Percentiles rank a stretch among this genome's conserved stretches.
phyloP scores from a whole-genome alignment of 2,113 vertebrate species.

The Grallaria varia region DNA sequence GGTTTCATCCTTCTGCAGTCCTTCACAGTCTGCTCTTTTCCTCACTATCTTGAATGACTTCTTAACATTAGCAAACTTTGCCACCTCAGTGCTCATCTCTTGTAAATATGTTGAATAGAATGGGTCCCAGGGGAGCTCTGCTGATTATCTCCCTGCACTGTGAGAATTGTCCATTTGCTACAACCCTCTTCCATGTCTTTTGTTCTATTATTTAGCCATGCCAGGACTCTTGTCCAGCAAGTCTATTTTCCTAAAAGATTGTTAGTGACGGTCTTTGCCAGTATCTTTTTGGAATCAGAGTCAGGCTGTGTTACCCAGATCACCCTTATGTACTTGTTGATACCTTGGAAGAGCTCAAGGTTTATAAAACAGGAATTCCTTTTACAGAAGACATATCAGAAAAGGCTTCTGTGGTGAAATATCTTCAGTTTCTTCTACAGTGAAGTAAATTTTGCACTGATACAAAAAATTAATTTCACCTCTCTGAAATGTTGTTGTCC shows the following conservation, averaged over 20 bases:
- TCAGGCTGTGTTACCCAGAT: background rate
- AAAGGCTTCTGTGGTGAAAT: background rate
- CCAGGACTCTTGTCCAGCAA: background rate
- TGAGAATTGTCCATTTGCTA: background rate
- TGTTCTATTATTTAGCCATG: background rate
- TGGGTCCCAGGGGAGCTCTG: background rate
- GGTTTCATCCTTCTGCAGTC: background rate
- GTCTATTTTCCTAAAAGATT: background rate
- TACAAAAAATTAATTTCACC: background rate
- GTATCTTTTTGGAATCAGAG: background rate
- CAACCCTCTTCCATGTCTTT: background rate
- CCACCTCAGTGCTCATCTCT: background rate
- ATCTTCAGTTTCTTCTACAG: background rate
- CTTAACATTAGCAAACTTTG: background rate
- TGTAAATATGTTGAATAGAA: constrained; percentile 1
- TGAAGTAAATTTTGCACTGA: background rate
- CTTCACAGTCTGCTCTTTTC: background rate
- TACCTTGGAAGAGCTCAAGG: background rate
- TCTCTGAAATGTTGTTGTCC: background rate
- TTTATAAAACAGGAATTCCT: background rate
- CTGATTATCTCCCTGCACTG: background rate
- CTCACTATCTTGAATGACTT: background rate
- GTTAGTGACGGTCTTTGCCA: background rate
- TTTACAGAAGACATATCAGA: background rate
- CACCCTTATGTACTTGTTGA: background rate